These are phyloP conservation scores for Actinernus sp. DNA, from an alignment of 92 coral and sea anemone species.

Conservation along the genomic window DNA sequence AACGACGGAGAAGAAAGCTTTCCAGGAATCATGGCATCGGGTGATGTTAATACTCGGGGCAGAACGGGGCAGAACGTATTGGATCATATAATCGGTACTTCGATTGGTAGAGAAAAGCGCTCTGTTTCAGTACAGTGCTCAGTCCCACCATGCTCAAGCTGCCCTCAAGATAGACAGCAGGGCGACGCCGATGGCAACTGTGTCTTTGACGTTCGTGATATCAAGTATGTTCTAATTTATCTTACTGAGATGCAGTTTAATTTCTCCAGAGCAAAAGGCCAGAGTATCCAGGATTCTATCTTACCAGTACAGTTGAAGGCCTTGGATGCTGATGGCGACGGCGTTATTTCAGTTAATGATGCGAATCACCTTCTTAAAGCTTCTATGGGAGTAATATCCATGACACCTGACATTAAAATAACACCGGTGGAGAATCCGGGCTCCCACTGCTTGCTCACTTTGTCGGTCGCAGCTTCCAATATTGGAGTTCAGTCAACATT, in stretches of 20 bases:
- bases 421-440: constrained; percentile 53
- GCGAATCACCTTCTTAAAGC: constrained; percentile 44
- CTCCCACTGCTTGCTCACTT: constrained; percentile 46
- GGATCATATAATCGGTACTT: not conserved
- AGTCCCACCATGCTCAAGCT: constrained; percentile 42
- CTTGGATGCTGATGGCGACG: constrained; percentile 56
- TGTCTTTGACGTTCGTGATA: constrained; percentile 51
- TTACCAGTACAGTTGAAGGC: constrained; percentile 36
- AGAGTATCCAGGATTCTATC: constrained; percentile 30
- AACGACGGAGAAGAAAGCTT: too few species aligned
- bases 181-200: constrained; percentile 67
- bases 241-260: constrained; percentile 56
- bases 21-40: too few species aligned
- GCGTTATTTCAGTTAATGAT: constrained; percentile 37
- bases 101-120: constrained; percentile 14
- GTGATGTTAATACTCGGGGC: too few species aligned
- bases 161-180: constrained; percentile 36
- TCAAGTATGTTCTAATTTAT: constrained; percentile 45
- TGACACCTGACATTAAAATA: constrained; percentile 29
- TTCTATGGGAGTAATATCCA: constrained; percentile 14
- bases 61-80: not conserved
- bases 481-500: too few species aligned
- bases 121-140: constrained; percentile 21
- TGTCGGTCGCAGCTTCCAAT: constrained; percentile 36
- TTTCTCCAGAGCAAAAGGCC: constrained; percentile 51